Evolutionary conservation across 1,140 invertebrate genomes (phyloP).

Genomic region (Panagrolaimus sp.): DNA sequence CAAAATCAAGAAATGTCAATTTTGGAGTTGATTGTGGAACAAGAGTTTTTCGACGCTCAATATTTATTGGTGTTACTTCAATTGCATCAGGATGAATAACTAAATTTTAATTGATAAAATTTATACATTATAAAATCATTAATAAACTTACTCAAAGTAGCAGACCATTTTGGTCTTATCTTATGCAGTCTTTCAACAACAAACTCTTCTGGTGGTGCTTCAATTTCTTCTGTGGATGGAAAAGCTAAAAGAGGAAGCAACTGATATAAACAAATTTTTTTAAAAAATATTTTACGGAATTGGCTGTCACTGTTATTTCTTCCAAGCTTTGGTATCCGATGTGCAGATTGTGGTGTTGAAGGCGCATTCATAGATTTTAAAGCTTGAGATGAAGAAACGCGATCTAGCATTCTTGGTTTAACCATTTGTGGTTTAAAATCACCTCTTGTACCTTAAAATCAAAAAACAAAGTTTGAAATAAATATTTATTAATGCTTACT

Average conservation of each 20-base stretch:
- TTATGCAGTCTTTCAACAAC: background rate
- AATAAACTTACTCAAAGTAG: background rate
- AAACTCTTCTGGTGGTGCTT: background rate
- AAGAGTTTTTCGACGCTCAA: background rate
- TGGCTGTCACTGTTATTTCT: too few species aligned
- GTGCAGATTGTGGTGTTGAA: too few species aligned
- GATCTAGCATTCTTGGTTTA: background rate
- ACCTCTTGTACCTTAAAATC: background rate
- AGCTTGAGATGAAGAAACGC: background rate
- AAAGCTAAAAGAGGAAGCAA: too few species aligned
- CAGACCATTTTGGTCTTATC: background rate
- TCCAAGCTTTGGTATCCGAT: too few species aligned
- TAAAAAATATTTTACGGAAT: too few species aligned
- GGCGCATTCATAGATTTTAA: too few species aligned
- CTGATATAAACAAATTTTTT: too few species aligned
- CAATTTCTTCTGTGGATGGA: too few species aligned
- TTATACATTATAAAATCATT: background rate
- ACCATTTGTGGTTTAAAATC: background rate
- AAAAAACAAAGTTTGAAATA: too few species aligned
- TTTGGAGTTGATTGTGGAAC: constrained; percentile 9
- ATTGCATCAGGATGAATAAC: constrained; percentile 1
- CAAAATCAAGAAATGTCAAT: constrained; percentile 2
- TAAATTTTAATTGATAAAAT: too few species aligned
- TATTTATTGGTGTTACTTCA: background rate
- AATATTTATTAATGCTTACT: background rate